These are phyloP conservation scores for Eilema caniola DNA, from an alignment of 2,888 invertebrate genomes.

Conservation along the genomic window DNA sequence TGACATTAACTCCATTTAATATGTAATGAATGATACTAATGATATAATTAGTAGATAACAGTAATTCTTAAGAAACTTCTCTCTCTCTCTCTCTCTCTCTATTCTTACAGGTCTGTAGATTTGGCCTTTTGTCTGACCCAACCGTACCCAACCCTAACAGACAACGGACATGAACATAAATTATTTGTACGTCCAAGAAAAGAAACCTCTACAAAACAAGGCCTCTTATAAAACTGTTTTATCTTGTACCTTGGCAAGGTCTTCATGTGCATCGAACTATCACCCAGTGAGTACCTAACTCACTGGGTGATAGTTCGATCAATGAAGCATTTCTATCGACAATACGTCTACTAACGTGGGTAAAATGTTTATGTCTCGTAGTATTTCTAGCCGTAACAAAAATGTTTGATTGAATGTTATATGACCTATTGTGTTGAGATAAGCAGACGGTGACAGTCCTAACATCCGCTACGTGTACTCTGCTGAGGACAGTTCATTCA, in stretches of 20 bases:
- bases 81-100: no score
- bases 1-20: no score
- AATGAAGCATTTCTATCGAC: neutral
- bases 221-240: no score
- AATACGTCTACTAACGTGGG: neutral
- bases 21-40: no score
- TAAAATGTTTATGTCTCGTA: neutral
- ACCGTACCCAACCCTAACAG: no score
- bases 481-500: neutral
- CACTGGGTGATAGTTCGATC: neutral
- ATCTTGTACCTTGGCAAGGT: no score
- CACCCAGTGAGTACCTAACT: no score
- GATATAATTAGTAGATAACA: no score
- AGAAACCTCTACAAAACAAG: neutral
- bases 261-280: no score
- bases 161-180: neutral
- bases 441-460: neutral
- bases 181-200: neutral
- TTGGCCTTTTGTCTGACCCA: no score
- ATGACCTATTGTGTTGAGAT: constrained; percentile 5
- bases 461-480: neutral
- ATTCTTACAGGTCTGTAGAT: no score
- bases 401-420: constrained; percentile 2
- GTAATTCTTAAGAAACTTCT: no score
- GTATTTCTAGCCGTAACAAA: constrained; percentile 3